Evolutionary conservation across 2,113 vertebrate species (phyloP), one percentile per base, ranked within the genome.

Genomic region (Cyanoliseus patagonus): DNA sequence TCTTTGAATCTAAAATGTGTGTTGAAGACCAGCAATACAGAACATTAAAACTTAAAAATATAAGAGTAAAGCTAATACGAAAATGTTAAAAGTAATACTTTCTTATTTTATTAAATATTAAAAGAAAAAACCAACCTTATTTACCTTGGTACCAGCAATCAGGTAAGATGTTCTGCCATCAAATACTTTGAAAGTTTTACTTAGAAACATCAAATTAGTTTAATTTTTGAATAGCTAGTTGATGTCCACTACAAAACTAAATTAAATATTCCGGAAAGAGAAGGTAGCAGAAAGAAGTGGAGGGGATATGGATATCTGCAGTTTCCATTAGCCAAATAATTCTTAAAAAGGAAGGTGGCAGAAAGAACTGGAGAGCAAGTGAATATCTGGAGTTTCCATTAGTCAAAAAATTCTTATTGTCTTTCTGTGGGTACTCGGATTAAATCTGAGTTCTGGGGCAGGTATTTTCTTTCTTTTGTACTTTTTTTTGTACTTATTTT

Each of bases 341-440:
- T 63, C 28, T 88, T 85, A 49, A 82, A 96, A 94, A 66, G 75
- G 18, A 41, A 74, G 25, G 13, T 82, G 35, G 9, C 30, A 92
- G 67, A 95, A 95, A 94, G 42, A 95, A 63, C 53, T 17, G 17
- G 62, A 92, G 46, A 44, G 81, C 72, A 89, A 49, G 33, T 39
- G 69, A 86, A 64, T 96, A 97, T 73, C 52, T 85, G 27, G 41
- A 83, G 24, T 93, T 95, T 96, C 95, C 76, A 42, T 95, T 86
- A 95, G 19, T 10, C 22, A 90, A 42, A 69, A 85, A 89, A 69
- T 80, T 63, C 31, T 90, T 85, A 49, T 10, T 62, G 41, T 9
- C 7, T 70, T 92, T 75, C 90, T 88, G 53, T 94, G 96, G 88
- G 28, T 77, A 35, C 63, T 95, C 96, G 74, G 96, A 96, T 95